These are phyloP conservation scores for Ernsta delagoae DNA, from an alignment of 2,888 invertebrate species.

Conservation along the genomic window DNA sequence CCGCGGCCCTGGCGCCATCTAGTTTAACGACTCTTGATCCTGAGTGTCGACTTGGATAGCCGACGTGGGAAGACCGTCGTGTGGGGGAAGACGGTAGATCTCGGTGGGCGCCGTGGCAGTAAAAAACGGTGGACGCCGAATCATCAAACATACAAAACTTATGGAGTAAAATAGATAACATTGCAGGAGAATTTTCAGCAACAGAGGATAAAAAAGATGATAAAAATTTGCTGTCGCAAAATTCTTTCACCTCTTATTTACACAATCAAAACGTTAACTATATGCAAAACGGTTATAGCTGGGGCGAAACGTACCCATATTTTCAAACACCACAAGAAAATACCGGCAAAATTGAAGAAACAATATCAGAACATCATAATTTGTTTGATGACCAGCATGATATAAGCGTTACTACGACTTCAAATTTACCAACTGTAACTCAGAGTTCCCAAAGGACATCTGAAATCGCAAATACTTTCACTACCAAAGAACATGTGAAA, in stretches of 20 bases:
- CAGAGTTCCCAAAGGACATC: not conserved
- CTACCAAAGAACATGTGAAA: slow-evolving; percentile 9
- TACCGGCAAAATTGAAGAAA: slow-evolving; percentile 15
- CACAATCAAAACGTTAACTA: not conserved
- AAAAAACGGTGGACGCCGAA: too few relatives aligned
- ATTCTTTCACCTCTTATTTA: not conserved
- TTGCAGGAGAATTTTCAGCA: slow-evolving; percentile 33
- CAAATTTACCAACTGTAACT: slow-evolving; percentile 4
- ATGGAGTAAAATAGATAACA: slow-evolving; percentile 40
- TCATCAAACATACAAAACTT: slow-evolving; percentile 30
- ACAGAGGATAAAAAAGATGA: slow-evolving; percentile 27
- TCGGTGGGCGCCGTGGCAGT: too few relatives aligned
- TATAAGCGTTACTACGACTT: slow-evolving; percentile 12
- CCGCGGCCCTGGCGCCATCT: too few relatives aligned
- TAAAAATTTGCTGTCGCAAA: not conserved
- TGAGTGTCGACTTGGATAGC: too few relatives aligned
- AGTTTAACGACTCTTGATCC: too few relatives aligned
- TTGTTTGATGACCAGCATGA: slow-evolving; percentile 15
- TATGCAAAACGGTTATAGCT: not conserved
- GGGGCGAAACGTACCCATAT: not conserved
- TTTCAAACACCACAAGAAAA: slow-evolving; percentile 2
- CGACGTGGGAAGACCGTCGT: too few relatives aligned
- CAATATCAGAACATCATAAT: slow-evolving; percentile 18
- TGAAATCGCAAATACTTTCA: slow-evolving; percentile 7
- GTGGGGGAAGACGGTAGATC: too few relatives aligned